Percentiles rank a stretch among this genome's conserved stretches.
Conservation (phyloP, 2,888 invertebrate genomes). For the Thyatira batis region DNA sequence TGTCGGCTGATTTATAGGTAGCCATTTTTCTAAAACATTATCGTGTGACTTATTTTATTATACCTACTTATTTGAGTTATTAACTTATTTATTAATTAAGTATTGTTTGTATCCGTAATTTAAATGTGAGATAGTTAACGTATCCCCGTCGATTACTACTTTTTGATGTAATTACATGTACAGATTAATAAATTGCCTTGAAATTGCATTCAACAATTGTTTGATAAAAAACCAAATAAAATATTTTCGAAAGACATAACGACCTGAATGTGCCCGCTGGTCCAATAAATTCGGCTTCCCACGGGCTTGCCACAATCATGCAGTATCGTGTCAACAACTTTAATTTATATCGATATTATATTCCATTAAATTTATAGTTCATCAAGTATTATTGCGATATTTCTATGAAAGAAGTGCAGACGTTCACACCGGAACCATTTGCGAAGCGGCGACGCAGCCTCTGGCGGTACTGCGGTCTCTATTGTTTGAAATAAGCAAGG, state of each 20-base stretch:
- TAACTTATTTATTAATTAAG: too few relatives aligned
- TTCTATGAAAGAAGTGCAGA: background rate
- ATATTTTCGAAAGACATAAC: background rate
- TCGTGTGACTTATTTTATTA: too few relatives aligned
- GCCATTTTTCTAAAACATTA: too few relatives aligned
- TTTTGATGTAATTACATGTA: background rate
- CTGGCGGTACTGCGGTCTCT: slow-evolving; percentile 43
- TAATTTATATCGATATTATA: background rate
- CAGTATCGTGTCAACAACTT: background rate
- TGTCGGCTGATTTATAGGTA: too few relatives aligned
- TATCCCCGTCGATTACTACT: background rate
- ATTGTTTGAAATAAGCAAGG: slow-evolving; percentile 60
- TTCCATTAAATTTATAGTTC: background rate
- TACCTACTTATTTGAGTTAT: too few relatives aligned
- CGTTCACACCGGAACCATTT: slow-evolving; percentile 33
- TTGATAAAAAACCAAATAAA: background rate
- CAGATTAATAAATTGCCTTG: background rate
- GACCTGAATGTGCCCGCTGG: background rate
- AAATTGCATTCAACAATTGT: background rate
- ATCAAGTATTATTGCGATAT: background rate
- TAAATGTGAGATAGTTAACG: too few relatives aligned
- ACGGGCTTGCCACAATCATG: background rate
- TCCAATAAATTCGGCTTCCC: background rate
- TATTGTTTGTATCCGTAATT: too few relatives aligned
- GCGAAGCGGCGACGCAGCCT: slow-evolving; percentile 36